phyloP scores from a whole-genome alignment of 2,113 vertebrate species.

The Chloroceryle aenea region DNA sequence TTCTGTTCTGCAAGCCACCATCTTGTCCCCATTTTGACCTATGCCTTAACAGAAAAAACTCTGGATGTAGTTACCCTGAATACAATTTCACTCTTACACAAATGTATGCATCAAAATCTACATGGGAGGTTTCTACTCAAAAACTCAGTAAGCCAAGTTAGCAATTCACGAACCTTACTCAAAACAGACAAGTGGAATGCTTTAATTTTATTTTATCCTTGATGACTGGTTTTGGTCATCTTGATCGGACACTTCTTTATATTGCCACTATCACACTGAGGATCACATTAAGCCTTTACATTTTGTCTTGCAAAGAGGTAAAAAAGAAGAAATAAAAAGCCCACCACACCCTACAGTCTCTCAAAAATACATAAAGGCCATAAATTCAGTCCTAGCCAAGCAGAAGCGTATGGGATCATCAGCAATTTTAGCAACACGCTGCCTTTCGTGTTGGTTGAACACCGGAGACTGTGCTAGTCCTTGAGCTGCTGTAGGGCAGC shows the following conservation, averaged over 20 bases:
- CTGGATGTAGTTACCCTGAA: background rate
- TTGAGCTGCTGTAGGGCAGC: slow-evolving; percentile 49
- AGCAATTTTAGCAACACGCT: background rate
- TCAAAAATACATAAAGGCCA: background rate
- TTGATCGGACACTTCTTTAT: background rate
- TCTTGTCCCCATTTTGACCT: background rate
- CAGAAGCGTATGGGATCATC: background rate
- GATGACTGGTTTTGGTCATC: background rate
- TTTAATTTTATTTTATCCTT: slow-evolving; percentile 8
- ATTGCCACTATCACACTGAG: background rate
- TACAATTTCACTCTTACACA: background rate
- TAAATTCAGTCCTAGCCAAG: background rate
- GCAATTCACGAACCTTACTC: background rate
- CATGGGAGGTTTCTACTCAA: background rate
- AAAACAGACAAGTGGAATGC: background rate
- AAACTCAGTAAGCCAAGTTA: background rate
- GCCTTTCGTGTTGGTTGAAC: background rate
- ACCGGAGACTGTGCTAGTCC: background rate
- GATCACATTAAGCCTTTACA: background rate
- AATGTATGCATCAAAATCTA: background rate
- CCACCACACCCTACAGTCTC: background rate
- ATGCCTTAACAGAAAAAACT: background rate
- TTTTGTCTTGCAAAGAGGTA: background rate
- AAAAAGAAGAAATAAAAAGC: background rate
- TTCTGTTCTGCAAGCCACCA: background rate